phyloP scores from a whole-genome alignment of 1,140 invertebrate species.

The Platyura marginata region DNA sequence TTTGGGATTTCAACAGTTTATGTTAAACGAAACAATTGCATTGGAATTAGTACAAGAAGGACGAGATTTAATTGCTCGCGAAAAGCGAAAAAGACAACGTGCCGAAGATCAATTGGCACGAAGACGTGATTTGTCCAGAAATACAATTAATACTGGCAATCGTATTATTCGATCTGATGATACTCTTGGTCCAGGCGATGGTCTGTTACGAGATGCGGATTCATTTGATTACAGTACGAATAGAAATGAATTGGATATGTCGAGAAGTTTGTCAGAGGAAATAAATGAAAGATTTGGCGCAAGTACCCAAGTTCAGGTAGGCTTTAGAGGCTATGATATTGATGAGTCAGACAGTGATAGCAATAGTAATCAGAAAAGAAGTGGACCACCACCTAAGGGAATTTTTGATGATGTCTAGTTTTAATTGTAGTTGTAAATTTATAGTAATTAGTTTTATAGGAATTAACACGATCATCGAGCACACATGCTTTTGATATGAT shows the following conservation, averaged over 20 bases:
- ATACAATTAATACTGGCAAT: constrained; percentile 28
- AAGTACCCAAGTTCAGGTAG: constrained; percentile 29
- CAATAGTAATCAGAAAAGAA: constrained; percentile 26
- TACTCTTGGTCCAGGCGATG: constrained; percentile 13
- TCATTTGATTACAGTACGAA: constrained; percentile 13
- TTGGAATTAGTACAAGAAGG: constrained; percentile 88
- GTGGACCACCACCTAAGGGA: constrained; percentile 49
- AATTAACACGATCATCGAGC: too few relatives aligned
- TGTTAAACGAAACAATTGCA: constrained; percentile 84
- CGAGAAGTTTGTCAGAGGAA: constrained; percentile 30
- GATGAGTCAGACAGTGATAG: constrained; percentile 26
- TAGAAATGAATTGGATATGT: constrained; percentile 11
- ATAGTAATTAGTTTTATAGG: too few relatives aligned
- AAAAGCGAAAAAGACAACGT: constrained; percentile 63
- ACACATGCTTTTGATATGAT: too few relatives aligned
- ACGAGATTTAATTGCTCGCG: constrained; percentile 71
- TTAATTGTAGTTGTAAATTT: too few relatives aligned
- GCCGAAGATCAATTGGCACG: constrained; percentile 56
- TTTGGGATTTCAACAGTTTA: constrained; percentile 90
- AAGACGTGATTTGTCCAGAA: constrained; percentile 18
- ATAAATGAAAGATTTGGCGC: constrained; percentile 38
- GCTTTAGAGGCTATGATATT: constrained; percentile 21
- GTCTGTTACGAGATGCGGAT: constrained; percentile 24
- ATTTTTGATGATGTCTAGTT: constrained; percentile 69
- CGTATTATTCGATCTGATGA: neutral